phyloP scores from a whole-genome alignment of 2,888 invertebrate species.

The Phanerotoma sp. region DNA sequence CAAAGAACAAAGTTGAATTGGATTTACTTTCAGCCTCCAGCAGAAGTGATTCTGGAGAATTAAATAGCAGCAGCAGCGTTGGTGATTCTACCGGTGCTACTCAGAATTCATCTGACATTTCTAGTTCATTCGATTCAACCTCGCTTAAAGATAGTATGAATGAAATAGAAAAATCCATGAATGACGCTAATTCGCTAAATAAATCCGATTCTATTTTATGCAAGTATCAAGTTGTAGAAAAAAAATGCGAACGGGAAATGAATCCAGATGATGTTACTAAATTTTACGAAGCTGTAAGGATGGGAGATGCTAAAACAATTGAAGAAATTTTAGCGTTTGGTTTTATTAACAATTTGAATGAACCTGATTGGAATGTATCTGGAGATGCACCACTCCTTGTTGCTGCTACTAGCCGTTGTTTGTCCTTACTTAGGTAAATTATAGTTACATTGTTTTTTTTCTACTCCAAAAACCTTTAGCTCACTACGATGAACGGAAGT shows the following conservation, averaged over 20 bases:
- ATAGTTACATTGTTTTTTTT: not conserved
- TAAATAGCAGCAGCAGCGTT: too few relatives aligned
- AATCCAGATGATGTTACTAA: conserved; percentile 24
- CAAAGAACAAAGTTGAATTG: conserved; percentile 11
- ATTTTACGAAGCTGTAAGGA: conserved; percentile 47
- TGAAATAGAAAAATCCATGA: conserved; percentile 1
- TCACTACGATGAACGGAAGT: too few relatives aligned
- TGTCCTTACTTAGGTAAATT: conserved; percentile 47
- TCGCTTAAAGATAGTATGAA: not conserved
- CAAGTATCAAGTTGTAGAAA: not conserved
- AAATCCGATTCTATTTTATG: not conserved
- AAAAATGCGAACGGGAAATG: not conserved
- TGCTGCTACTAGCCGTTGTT: conserved; percentile 49
- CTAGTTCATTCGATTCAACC: conserved; percentile 2
- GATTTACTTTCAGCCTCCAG: conserved; percentile 14
- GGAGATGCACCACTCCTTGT: conserved; percentile 53
- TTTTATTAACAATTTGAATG: conserved; percentile 46
- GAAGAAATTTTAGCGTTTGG: conserved; percentile 40
- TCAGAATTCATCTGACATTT: not conserved
- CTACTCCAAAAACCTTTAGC: too few relatives aligned
- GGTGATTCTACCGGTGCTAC: not conserved
- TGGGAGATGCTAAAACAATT: conserved; percentile 42
- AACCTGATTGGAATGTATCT: conserved; percentile 53
- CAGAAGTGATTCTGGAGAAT: conserved; percentile 9
- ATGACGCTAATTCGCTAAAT: not conserved